Percentiles rank a stretch among this genome's conserved stretches.
Conservation (phyloP, 1,140 invertebrate species). For the Drosophila suzukii region DNA sequence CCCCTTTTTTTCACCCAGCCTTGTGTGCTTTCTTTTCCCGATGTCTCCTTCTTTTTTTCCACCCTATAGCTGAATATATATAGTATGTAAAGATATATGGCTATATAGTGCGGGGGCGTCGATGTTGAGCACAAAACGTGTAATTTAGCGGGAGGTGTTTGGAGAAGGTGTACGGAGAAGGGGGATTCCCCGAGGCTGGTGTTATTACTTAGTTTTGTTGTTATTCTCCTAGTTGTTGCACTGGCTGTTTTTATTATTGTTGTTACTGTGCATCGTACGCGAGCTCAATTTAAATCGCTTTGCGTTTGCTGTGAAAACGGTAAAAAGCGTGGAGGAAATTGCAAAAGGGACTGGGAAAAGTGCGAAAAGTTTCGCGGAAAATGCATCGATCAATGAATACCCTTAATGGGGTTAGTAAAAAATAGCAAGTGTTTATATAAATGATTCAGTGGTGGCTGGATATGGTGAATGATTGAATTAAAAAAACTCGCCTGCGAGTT, state of each 20-base stretch:
- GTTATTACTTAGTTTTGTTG: constrained; percentile 59
- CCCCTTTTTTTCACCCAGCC: constrained; percentile 3
- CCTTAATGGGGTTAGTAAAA: constrained; percentile 39
- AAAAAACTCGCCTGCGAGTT: constrained; percentile 2
- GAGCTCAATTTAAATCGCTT: constrained; percentile 78
- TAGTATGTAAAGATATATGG: constrained; percentile 13
- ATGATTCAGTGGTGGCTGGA: constrained; percentile 12
- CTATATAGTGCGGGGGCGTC: constrained; percentile 58
- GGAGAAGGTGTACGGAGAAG: neutral
- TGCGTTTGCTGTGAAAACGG: constrained; percentile 42
- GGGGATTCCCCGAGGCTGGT: constrained; percentile 34
- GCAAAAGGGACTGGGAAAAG: constrained; percentile 6
- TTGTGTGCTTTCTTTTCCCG: constrained; percentile 20
- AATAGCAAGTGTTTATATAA: constrained; percentile 16
- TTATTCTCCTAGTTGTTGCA: constrained; percentile 17
- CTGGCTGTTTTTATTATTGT: constrained; percentile 17
- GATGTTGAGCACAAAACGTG: constrained; percentile 69
- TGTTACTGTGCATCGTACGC: constrained; percentile 49
- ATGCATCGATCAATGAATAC: constrained; percentile 56
- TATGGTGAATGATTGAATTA: constrained; percentile 25
- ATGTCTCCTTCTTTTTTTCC: constrained; percentile 28
- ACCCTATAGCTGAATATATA: constrained; percentile 19
- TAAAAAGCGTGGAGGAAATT: constrained; percentile 30
- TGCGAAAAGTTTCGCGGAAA: constrained; percentile 36
- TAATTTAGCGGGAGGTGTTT: constrained; percentile 57